Base-by-base conservation (phyloP, 2,113 vertebrate species). In the Delphinapterus leucas region DNA sequence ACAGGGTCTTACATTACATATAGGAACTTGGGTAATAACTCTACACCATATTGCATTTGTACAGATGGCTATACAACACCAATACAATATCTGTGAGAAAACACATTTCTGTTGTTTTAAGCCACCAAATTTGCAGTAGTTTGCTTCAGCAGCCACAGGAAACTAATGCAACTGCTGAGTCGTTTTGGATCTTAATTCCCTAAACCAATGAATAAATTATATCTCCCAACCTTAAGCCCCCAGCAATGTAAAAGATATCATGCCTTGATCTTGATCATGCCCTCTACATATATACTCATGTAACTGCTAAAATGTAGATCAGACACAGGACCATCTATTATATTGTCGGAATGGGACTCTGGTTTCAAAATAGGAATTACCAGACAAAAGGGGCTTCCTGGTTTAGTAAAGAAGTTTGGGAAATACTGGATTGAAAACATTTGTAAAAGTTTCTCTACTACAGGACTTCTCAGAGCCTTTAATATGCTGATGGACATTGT, bases 391-490 rank as follows among this genome's bases (percentile, higher is more conserved):
- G 17, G 33, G 4, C 14, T 91, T 53, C 8, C 1, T 81, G 55
- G 58, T 61, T 81, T 63, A 55, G 82, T 65, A 88, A 65, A 61
- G 38, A 93, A 93, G 21, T 49, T 89, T 60, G 20, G 63, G 28
- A 84, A 90, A 68, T 15, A 60, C 9, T 47, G 36, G 60, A 28
- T 26, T 71, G 36, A 77, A 96, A 53, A 67, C 18, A 80, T 38
- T 58, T 87, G 47, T 23, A 73, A 89, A 86, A 11, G 14, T 67
- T 81, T 73, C 77, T 85, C 36, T 91, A 5, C 25, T 58, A 23
- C 4, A 86, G 68, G 67, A 93, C 68, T 92, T 91, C 77, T 93
- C 65, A 71, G 94, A 81, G 38, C 33, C 82, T 96, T 86, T 44
- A 81, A 17, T 31, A 31, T 14, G 53, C 85, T 49, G 58, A 18